A percentile compares a stretch with the other conserved stretches of the same genome.
Conservation (phyloP, 1,140 invertebrate genomes). For the Samia ricini region DNA sequence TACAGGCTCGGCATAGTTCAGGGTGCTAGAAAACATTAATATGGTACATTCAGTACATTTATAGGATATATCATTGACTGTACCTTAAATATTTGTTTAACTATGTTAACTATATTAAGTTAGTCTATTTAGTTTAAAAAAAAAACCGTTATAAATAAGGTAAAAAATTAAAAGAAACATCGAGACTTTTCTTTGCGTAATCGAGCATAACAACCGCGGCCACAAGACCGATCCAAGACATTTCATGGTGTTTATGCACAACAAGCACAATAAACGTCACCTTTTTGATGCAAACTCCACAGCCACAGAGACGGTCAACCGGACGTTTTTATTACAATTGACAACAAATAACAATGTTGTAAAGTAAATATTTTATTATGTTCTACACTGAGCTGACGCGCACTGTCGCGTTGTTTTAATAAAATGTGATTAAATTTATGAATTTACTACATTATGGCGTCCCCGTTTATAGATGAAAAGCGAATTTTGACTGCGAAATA, state of each 20-base stretch:
- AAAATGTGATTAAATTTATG: slow-evolving; percentile 66
- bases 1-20: too few species aligned
- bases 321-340: slow-evolving; percentile 54
- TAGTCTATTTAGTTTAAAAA: too few species aligned
- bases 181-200: slow-evolving; percentile 33
- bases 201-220: slow-evolving; percentile 39
- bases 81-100: too few species aligned
- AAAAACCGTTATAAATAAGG: too few species aligned
- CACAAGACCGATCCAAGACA: slow-evolving; percentile 31
- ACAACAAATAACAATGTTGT: slow-evolving; percentile 44
- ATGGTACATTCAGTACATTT: too few species aligned
- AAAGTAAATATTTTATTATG: slow-evolving; percentile 67
- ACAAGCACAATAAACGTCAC: slow-evolving; percentile 43
- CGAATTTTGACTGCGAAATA: slow-evolving; percentile 29
- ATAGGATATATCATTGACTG: too few species aligned
- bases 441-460: slow-evolving; percentile 65
- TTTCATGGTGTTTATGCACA: slow-evolving; percentile 39
- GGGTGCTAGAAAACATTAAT: too few species aligned
- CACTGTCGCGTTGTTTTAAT: slow-evolving; percentile 69
- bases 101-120: too few species aligned
- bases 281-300: slow-evolving; percentile 50
- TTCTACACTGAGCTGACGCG: too few species aligned
- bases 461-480: slow-evolving; percentile 58
- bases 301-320: slow-evolving; percentile 31
- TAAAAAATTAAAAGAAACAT: slow-evolving; percentile 6